Base-by-base conservation (phyloP, 2,888 invertebrate genomes). In the Machimus rusticus region DNA sequence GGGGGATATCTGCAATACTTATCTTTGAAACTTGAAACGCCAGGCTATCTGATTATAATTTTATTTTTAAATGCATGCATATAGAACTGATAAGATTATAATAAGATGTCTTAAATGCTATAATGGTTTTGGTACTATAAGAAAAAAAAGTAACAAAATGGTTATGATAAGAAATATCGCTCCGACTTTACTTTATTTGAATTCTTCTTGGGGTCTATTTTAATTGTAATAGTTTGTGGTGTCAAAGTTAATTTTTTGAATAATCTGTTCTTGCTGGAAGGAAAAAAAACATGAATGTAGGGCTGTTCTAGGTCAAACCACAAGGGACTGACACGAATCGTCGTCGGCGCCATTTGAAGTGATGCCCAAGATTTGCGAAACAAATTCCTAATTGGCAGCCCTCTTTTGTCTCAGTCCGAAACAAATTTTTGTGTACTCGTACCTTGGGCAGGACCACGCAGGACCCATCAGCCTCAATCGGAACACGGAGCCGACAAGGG, bases 381-480 rank as follows among this genome's bases (percentile, higher is more conserved):
- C 86, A 77, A 86, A 86, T 86, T 77, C 55, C 77, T 86, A 86
- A 77, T 74, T 86, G 76, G 57, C 55, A 55, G 77, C 23, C 86
- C 14, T 34, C 39, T 9, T 51, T 77, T 51, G 31, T 76, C 46
- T 76, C 28, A 86, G 31, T 19, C 34, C 34, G 34, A 86, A 51
- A 31, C 86, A 76, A 81, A 86, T 86, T 86, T 86, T 86, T 86
- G 86, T 77, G 86, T 86, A 86, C 55, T 77, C 86, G 55, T 86
- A 9, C 51, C 19, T 23, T 77, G 43, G 74, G 74, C 46, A 43
- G 28, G 85, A 37, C 28, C 85, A 31, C 51, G 74, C 46, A 43
- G 28, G 85, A 37, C 28, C 85, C 55, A 84, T 31, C 57, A 66
- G 37, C 37, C 84, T 19, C 66, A 66, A 51, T 28, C 6, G 31